Conservation (phyloP, 2,888 invertebrate species). For the Drosophila monieri region DNA sequence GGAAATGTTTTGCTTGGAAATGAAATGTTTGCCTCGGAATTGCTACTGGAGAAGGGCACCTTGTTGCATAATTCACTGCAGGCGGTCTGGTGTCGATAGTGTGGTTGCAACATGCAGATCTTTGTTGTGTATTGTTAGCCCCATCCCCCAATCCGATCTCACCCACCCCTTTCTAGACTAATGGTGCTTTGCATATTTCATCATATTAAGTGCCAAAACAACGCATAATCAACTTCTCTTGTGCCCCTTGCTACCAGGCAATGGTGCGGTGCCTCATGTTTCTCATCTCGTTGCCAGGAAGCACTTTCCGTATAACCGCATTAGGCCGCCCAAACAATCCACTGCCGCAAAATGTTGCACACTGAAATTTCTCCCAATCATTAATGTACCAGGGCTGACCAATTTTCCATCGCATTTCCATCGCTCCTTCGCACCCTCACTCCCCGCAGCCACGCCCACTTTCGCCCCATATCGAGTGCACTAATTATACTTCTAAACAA, state of each 20-base stretch:
- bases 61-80: conserved; percentile 48
- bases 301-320: conserved; percentile 23
- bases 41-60: conserved; percentile 3
- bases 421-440: not conserved
- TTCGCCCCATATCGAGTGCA: conserved; percentile 51
- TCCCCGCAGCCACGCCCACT: not conserved
- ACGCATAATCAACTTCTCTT: conserved; percentile 69
- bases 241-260: not conserved
- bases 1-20: conserved; percentile 3
- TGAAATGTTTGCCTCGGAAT: conserved; percentile 5
- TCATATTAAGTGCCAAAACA: conserved; percentile 78
- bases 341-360: conserved; percentile 50
- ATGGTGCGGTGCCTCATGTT: conserved; percentile 8
- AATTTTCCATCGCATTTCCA: conserved; percentile 7
- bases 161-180: conserved; percentile 36
- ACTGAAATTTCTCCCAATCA: conserved; percentile 53
- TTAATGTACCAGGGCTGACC: conserved; percentile 37
- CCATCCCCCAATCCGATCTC: not conserved
- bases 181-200: conserved; percentile 78
- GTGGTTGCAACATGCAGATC: conserved; percentile 20
- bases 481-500: conserved; percentile 66
- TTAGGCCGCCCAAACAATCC: conserved; percentile 3
- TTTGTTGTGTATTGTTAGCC: conserved; percentile 47
- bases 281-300: conserved; percentile 15
- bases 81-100: conserved; percentile 6